A percentile compares a stretch with the other conserved stretches of the same genome.
Evolutionary conservation across 2,113 vertebrate species (phyloP).

Genomic region (Peromyscus leucopus): DNA sequence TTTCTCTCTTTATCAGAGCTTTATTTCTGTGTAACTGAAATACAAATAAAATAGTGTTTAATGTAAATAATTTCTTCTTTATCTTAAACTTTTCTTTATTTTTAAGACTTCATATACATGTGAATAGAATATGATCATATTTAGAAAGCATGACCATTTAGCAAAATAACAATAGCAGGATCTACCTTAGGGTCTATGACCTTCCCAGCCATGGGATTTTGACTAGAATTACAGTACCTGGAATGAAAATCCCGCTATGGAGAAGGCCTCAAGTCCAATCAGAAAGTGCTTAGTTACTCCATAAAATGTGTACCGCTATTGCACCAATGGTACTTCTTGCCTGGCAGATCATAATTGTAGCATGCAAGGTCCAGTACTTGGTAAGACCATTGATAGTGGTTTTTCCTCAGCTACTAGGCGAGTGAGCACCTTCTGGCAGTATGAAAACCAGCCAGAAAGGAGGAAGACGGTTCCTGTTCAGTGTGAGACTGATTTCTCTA

Average conservation of each 20-base stretch:
- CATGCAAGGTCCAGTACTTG: neutral
- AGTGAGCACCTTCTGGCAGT: neutral
- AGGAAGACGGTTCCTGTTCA: neutral
- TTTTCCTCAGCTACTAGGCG: no score
- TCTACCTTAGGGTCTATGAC: neutral
- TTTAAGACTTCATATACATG: neutral
- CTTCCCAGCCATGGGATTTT: neutral
- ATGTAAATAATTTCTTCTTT: neutral
- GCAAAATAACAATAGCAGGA: neutral
- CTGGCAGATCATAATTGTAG: neutral
- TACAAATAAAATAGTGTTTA: neutral
- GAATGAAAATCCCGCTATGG: neutral
- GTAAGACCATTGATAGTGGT: neutral
- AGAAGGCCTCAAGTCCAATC: neutral
- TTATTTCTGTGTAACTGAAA: neutral
- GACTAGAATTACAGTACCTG: neutral
- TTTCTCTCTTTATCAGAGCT: neutral
- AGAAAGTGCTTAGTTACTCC: neutral
- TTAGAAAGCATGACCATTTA: neutral
- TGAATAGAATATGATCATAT: neutral
- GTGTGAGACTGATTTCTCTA: neutral
- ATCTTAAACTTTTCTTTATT: neutral
- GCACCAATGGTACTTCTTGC: neutral
- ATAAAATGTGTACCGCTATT: neutral
- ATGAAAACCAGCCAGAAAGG: neutral